Evolutionary conservation across 1,140 invertebrate genomes (phyloP).

Genomic region (Homalodisca vitripennis): DNA sequence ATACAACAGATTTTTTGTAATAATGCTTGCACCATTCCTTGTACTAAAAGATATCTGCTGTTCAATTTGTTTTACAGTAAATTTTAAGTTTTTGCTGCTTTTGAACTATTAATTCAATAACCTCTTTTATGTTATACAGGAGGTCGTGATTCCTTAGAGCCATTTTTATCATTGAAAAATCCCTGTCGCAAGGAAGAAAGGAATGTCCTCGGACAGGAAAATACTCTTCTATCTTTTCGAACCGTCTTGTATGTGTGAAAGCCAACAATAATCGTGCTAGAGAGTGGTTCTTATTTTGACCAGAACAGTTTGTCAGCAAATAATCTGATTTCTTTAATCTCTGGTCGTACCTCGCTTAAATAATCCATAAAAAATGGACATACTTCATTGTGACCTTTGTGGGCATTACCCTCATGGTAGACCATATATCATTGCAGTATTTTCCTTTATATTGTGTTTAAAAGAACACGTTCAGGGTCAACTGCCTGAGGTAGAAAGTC

Average conservation of each 20-base stretch:
- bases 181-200: slow-evolving; percentile 36
- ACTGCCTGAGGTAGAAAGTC: slow-evolving; percentile 42
- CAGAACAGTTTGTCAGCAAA: slow-evolving; percentile 33
- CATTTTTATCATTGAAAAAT: slow-evolving; percentile 35
- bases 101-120: slow-evolving; percentile 26
- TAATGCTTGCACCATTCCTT: slow-evolving; percentile 30
- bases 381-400: slow-evolving; percentile 32
- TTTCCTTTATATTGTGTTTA: slow-evolving; percentile 10
- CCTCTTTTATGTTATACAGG: slow-evolving; percentile 28
- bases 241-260: slow-evolving; percentile 18
- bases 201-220: slow-evolving; percentile 35
- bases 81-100: slow-evolving; percentile 22
- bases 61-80: slow-evolving; percentile 18
- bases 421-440: slow-evolving; percentile 16
- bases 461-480: slow-evolving; percentile 43
- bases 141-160: slow-evolving; percentile 26
- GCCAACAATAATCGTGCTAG: slow-evolving; percentile 31
- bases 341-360: not conserved
- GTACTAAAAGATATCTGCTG: slow-evolving; percentile 28
- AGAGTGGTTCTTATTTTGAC: slow-evolving; percentile 35
- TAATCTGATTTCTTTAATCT: slow-evolving; percentile 31
- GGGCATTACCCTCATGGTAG: slow-evolving; percentile 30
- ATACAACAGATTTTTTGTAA: slow-evolving; percentile 26
- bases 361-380: slow-evolving; percentile 33
- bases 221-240: slow-evolving; percentile 32